Conservation (phyloP, 2,113 vertebrate genomes). For the Centropus bengalensis region DNA sequence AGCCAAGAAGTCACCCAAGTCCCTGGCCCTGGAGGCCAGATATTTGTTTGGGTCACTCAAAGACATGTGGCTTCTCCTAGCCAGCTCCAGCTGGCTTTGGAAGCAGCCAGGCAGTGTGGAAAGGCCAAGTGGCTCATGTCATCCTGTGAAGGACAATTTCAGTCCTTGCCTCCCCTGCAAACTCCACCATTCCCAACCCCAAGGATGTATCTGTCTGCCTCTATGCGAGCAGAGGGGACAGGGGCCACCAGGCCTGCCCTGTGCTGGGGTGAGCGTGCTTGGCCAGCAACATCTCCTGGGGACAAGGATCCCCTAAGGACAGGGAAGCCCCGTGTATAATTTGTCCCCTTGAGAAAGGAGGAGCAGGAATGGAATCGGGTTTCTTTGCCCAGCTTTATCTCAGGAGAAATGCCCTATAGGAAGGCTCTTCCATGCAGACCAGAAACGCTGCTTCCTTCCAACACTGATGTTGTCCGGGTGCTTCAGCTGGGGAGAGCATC, state of each 20-base stretch:
- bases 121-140: conserved; percentile 26
- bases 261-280: accelerated
- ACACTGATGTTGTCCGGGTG: not conserved
- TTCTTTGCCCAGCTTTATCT: not conserved
- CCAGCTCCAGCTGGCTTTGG: conserved; percentile 12
- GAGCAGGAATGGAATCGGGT: not conserved
- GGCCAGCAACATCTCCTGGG: not conserved
- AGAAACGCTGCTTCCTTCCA: not conserved
- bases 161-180: not conserved
- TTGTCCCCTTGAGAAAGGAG: not conserved
- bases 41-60: not conserved
- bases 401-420: not conserved
- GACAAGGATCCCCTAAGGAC: not conserved
- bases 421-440: not conserved
- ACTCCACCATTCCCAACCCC: accelerated
- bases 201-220: not conserved
- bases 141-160: not conserved
- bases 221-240: accelerated
- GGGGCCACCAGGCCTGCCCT: not conserved
- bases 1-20: conserved; percentile 7
- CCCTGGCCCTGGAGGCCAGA: not conserved
- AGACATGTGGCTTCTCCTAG: conserved; percentile 30
- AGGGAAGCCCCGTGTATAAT: not conserved
- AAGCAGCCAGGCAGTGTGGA: not conserved
- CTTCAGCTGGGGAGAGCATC: not conserved